Percentiles rank a stretch among this genome's conserved stretches.
These are phyloP conservation scores for Bugula neritina DNA, from an alignment of 2,888 invertebrate species.

Conservation along the genomic window DNA sequence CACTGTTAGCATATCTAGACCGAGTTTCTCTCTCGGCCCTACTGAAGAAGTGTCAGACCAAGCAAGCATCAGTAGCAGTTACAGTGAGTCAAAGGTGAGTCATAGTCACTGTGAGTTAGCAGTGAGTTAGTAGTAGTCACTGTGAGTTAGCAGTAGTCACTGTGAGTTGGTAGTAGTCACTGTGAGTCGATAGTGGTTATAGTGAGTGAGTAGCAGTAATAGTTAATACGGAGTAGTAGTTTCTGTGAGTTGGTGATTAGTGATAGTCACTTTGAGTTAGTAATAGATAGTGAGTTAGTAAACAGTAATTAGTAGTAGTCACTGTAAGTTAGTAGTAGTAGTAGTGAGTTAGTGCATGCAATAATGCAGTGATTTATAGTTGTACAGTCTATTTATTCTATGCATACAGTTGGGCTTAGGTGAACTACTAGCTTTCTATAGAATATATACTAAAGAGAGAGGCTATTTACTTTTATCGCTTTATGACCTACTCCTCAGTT, in stretches of 20 bases:
- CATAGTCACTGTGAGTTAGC: background rate
- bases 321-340: background rate
- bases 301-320: background rate
- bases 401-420: background rate
- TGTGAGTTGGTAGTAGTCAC: background rate
- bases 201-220: no score
- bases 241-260: background rate
- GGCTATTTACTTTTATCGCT: no score
- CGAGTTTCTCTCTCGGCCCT: slow-evolving; percentile 21
- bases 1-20: background rate
- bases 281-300: no score
- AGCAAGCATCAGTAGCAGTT: slow-evolving; percentile 21
- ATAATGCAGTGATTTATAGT: background rate
- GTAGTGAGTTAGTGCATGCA: background rate
- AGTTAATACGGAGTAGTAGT: no score
- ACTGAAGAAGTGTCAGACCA: slow-evolving; percentile 8
- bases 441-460: no score
- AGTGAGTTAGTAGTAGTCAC: background rate
- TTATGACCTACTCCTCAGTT: no score
- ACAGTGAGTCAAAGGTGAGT: slow-evolving; percentile 20
- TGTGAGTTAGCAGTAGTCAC: background rate
- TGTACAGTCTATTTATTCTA: background rate
- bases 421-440: no score
- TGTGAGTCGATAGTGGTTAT: no score
- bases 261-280: background rate